These are phyloP conservation scores for Rhegmatorhina hoffmannsi DNA, from an alignment of 2,113 vertebrate genomes.

Conservation along the genomic window DNA sequence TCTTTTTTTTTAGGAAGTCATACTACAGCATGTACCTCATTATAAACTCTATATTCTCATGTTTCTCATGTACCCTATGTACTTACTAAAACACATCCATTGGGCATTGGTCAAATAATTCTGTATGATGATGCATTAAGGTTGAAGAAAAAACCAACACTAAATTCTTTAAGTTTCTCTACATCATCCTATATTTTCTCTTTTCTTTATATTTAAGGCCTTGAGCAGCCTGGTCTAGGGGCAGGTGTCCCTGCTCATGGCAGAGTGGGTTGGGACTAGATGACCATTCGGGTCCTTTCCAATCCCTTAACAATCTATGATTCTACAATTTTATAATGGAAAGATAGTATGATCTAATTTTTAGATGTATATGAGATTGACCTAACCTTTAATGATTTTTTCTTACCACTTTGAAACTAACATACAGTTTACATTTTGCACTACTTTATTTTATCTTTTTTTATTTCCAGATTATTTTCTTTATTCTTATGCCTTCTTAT, in stretches of 20 bases:
- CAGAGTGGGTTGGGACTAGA: neutral
- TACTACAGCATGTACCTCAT: neutral
- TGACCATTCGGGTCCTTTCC: neutral
- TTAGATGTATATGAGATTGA: neutral
- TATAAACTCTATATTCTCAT: neutral
- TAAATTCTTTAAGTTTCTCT: neutral
- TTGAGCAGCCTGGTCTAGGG: neutral
- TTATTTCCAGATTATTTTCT: neutral
- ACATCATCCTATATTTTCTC: neutral
- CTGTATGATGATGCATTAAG: neutral
- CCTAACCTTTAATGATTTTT: neutral
- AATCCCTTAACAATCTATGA: neutral
- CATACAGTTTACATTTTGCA: neutral
- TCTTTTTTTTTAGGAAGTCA: neutral
- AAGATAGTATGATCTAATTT: neutral
- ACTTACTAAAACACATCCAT: neutral
- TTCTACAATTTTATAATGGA: neutral
- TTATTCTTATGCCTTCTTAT: neutral
- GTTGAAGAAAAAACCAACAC: neutral
- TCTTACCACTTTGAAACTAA: neutral
- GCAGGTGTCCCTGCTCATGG: no score
- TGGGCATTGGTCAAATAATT: neutral
- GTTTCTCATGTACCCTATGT: neutral
- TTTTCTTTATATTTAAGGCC: neutral
- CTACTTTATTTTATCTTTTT: neutral